Conservation (phyloP, 2,797 vertebrate species). For the Atherinosoma microstoma region DNA sequence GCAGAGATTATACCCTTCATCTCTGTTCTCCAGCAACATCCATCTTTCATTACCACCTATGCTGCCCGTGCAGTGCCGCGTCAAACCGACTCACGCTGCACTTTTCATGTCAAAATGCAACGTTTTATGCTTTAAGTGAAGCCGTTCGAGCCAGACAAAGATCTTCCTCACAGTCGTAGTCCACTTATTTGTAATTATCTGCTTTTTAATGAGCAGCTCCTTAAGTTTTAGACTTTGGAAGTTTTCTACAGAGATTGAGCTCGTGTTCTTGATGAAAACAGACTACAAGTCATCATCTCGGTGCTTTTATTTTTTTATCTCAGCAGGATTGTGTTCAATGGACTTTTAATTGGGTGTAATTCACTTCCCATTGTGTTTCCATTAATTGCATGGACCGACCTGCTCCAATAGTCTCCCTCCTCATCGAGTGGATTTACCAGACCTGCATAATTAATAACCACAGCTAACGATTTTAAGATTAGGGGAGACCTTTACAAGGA, state of each 20-base stretch:
- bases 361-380: conserved; percentile 74
- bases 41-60: conserved; percentile 7
- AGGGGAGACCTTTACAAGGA: conserved; percentile 65
- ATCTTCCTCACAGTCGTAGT: conserved; percentile 10
- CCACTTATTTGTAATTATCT: conserved; percentile 60
- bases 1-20: conserved; percentile 7
- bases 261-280: conserved; percentile 70
- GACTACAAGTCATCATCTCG: conserved; percentile 40
- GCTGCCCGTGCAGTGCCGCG: neutral
- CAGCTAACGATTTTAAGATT: conserved; percentile 70
- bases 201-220: conserved; percentile 49
- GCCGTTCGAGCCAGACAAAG: no score
- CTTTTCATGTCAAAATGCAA: neutral
- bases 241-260: conserved; percentile 43
- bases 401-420: conserved; percentile 57
- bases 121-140: neutral
- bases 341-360: conserved; percentile 83
- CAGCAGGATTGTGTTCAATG: conserved; percentile 66
- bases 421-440: conserved; percentile 60
- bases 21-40: conserved; percentile 22
- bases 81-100: neutral
- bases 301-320: conserved; percentile 48
- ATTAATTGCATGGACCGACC: conserved; percentile 78
- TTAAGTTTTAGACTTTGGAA: conserved; percentile 25
- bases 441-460: conserved; percentile 71